Base-by-base conservation (phyloP, 2,888 invertebrate genomes). In the Tenthredo livida region DNA sequence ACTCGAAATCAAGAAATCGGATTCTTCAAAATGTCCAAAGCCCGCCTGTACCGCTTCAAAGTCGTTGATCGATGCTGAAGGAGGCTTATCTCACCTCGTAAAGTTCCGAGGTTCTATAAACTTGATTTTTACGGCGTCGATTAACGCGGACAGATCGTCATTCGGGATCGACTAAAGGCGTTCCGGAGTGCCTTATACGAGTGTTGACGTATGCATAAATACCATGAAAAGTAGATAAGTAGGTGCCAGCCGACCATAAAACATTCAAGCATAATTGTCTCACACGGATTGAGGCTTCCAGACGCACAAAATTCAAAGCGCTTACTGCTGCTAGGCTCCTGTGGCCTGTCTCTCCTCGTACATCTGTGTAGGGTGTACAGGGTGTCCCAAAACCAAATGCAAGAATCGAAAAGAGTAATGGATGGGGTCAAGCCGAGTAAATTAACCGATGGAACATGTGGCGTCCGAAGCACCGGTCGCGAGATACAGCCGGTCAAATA, bases 61-160 rank as follows among this genome's bases (percentile, higher is more conserved):
- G 54, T 54, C 67, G 33, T 33, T 67, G 33, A 33, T 25, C 72
- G 37, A 25, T 73, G 72, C 72, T 29, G 72, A 73, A 43, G 29
- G 25, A 7, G 54, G 47, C 17, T 77, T 54, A 77, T 54, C 77
- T 29, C 54, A 29, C 15, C 50, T 77, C 77, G 77, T 77, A 33
- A 77, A 77, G 33, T 77, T 29, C 10, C 9, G 77, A 77, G 77
- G 77, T 77, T 29, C 77, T 77, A 54, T 54, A 77, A 77, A 77
- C 77, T 77, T 77, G 77, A 77, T 54, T 77, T 54, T 77, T 77
- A 77, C 4, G 40, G 54, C 50, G 50, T 54, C 77, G 47, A 50
- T 77, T 25, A 77, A 77, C 77, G 77, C 77, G 29, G 75, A 77
- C 77, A 50, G 77, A 77, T 77, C 54, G 77, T 77, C 77, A 77